phyloP scores from a whole-genome alignment of 2,888 invertebrate species.

The Cantharis nigra region DNA sequence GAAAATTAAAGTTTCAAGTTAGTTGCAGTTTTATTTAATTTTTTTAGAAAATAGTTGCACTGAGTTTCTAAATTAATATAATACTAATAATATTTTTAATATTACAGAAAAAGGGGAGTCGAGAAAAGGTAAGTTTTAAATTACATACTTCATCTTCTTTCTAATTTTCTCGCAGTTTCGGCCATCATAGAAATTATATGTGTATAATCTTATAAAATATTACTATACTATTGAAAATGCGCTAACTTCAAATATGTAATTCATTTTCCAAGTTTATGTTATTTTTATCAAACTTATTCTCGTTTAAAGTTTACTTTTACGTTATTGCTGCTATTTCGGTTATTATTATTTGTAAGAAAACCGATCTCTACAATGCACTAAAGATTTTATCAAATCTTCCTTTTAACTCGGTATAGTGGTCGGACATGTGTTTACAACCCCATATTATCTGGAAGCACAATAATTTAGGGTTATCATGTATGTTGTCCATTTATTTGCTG shows the following conservation, averaged over 20 bases:
- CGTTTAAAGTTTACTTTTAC: neutral
- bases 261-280: neutral
- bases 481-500: neutral
- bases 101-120: conserved; percentile 83
- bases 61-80: no score
- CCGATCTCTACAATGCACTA: neutral
- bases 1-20: neutral
- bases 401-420: neutral
- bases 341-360: neutral
- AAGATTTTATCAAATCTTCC: neutral
- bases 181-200: no score
- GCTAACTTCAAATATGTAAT: no score
- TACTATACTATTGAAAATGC: no score
- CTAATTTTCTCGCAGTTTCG: no score
- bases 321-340: conserved; percentile 4
- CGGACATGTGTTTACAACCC: neutral
- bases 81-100: conserved; percentile 20
- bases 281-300: neutral
- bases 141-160: no score
- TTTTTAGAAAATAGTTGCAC: neutral
- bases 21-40: neutral
- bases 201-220: no score
- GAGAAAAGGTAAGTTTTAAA: conserved; percentile 75
- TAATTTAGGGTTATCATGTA: neutral
- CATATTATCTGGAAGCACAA: neutral